Conservation (phyloP, 2,113 vertebrate genomes). For the Arenaria interpres region DNA sequence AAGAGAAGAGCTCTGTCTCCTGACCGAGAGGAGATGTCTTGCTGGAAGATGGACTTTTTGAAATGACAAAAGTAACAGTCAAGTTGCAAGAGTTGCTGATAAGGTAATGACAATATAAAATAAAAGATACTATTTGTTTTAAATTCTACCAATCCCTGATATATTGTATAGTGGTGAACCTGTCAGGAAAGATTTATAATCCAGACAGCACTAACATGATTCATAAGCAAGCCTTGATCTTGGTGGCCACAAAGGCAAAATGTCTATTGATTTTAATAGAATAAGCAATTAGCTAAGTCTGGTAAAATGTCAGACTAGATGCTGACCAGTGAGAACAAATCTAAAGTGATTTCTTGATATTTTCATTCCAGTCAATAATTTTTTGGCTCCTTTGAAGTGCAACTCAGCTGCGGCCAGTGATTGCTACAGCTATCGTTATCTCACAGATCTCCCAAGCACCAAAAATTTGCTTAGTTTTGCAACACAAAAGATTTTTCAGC, state of each 20-base stretch:
- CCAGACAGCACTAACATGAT: neutral
- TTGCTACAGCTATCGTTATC: neutral
- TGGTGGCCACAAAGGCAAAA: neutral
- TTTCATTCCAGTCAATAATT: constrained; percentile 3
- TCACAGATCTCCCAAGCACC: neutral
- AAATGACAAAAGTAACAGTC: neutral
- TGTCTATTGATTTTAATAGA: neutral
- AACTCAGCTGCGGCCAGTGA: neutral
- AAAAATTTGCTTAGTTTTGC: neutral
- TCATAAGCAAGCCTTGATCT: neutral
- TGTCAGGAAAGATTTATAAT: neutral
- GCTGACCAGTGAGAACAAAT: neutral
- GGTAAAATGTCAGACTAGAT: neutral
- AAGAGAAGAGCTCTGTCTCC: neutral
- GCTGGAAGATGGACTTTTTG: neutral
- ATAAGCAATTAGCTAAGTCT: constrained; percentile 4
- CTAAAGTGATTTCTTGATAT: constrained; percentile 6
- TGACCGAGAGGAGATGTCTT: neutral
- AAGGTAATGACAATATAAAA: neutral
- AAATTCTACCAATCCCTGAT: neutral
- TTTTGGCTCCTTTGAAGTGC: neutral
- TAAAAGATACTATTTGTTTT: neutral
- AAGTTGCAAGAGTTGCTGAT: neutral
- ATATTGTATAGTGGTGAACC: neutral
- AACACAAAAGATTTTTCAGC: neutral